Base-by-base conservation (phyloP, 1,140 invertebrate species). In the Acromyrmex charruanus region DNA sequence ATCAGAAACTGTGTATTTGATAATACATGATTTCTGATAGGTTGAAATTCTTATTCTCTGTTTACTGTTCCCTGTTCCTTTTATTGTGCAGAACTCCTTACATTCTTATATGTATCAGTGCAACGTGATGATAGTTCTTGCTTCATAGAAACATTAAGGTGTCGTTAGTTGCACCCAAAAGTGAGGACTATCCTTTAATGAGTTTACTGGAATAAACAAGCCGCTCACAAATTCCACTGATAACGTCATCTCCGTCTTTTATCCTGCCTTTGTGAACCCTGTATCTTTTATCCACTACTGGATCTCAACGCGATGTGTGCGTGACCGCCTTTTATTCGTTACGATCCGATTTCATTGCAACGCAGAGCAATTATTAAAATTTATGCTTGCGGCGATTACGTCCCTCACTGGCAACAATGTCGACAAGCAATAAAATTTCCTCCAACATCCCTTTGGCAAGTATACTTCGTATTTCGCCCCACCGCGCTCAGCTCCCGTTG, bases 111-210 rank as follows among this genome's bases (percentile, higher is more conserved):
- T 49, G 2, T 18, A 21, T 28, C 59, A 49, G 2, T 25, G 39
- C 71, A 25, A 44, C 39, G 28, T 14, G 44, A 68, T 18, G 3
- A 59, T 66, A 28, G 63, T 71, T 21, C 14, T 28, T 28, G 81
- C 63, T 75, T 86, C 68, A 31, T 31, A 61, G 21, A 86, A 79
- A 72, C 89, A 90, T 87, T 85, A 89, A 89, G 75, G 79, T 61
- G 3, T 89, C 59, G 66, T 84, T 80, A 86, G n/a, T 55, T 14
- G 14, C 72, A n/a, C 51, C 69, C 14, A 16, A 59, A 51, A 53
- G 21, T 58, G 82, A 89, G 63, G 14, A 61, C n/a, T 31, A 61
- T 31, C 74, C 39, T 59, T 88, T 88, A 85, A 88, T 28, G 31
- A 89, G 85, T 53, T 88, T 69, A 55, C 51, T 61, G 61, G 25